A percentile compares a stretch with the other conserved stretches of the same genome.
Conservation (phyloP, 2,888 invertebrate species). For the Sminthurinus aureus region DNA sequence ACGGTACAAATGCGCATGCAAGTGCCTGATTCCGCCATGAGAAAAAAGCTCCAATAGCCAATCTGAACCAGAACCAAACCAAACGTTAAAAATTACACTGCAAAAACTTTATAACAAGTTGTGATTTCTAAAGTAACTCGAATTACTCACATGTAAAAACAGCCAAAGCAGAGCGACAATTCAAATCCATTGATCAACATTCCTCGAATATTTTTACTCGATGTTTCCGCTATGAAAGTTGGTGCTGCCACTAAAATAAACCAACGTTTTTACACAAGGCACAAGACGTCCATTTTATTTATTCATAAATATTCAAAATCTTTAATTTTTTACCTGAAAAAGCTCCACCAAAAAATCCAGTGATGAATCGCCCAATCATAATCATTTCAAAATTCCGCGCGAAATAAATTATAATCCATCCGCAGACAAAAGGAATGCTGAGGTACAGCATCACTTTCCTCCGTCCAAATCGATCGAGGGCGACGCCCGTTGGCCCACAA, state of each 20-base stretch:
- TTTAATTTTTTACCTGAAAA: background rate
- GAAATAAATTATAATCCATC: conserved; percentile 24
- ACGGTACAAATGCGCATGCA: conserved; percentile 72
- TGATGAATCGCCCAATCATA: conserved; percentile 30
- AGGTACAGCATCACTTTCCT: conserved; percentile 22
- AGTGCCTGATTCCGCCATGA: conserved; percentile 72
- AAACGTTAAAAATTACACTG: background rate
- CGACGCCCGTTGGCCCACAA: conserved; percentile 10
- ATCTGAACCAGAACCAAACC: conserved; percentile 48
- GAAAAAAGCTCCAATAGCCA: conserved; percentile 71
- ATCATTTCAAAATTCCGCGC: conserved; percentile 19
- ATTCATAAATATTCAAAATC: background rate
- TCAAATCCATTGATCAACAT: background rate
- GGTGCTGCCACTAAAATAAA: background rate
- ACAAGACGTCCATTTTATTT: background rate
- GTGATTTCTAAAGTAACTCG: background rate
- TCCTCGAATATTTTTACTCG: background rate
- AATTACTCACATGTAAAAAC: background rate
- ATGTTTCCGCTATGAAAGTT: conserved; percentile 6
- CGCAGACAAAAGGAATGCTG: conserved; percentile 7
- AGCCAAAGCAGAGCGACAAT: background rate
- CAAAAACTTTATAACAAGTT: background rate
- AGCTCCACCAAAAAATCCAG: conserved; percentile 30
- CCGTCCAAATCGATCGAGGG: conserved; percentile 29
- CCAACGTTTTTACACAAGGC: too few relatives aligned